Evolutionary conservation across 2,797 vertebrate genomes (phyloP).

Genomic region (Lacerta agilis): DNA sequence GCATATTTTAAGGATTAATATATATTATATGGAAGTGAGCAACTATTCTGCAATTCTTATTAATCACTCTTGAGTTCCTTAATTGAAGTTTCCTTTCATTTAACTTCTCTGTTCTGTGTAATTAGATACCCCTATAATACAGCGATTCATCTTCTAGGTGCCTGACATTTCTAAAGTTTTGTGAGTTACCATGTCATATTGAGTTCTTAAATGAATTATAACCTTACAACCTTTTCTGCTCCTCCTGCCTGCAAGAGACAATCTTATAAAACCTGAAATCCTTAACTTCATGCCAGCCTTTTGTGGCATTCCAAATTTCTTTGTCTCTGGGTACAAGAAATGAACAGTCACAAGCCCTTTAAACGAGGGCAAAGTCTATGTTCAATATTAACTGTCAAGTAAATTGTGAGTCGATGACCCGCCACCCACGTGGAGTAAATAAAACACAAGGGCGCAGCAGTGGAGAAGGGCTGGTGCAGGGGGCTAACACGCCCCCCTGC

Average conservation of each 20-base stretch:
- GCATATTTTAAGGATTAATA: not conserved
- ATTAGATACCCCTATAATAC: slow-evolving; percentile 47
- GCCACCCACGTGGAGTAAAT: no score
- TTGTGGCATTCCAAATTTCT: slow-evolving; percentile 39
- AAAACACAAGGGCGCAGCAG: no score
- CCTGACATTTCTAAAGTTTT: slow-evolving; percentile 55
- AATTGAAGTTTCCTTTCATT: slow-evolving; percentile 47
- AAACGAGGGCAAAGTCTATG: slow-evolving; percentile 45
- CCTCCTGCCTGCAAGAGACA: not conserved
- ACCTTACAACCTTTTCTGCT: slow-evolving; percentile 24
- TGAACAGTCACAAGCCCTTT: slow-evolving; percentile 53
- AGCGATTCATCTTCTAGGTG: slow-evolving; percentile 44
- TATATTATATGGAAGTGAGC: not conserved
- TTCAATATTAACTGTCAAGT: slow-evolving; percentile 43
- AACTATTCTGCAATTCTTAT: not conserved
- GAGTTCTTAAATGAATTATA: slow-evolving; percentile 50
- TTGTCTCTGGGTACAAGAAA: slow-evolving; percentile 35
- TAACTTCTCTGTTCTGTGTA: slow-evolving; percentile 48
- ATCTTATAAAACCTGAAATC: slow-evolving; percentile 39
- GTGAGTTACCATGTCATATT: slow-evolving; percentile 15
- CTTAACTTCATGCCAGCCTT: slow-evolving; percentile 36
- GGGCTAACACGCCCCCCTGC: no score
- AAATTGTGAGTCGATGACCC: not conserved
- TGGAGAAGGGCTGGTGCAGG: no score
- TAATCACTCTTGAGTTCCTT: slow-evolving; percentile 22